These are phyloP conservation scores for Sweltsa coloradensis DNA, from an alignment of 1,140 invertebrate species.

Conservation along the genomic window DNA sequence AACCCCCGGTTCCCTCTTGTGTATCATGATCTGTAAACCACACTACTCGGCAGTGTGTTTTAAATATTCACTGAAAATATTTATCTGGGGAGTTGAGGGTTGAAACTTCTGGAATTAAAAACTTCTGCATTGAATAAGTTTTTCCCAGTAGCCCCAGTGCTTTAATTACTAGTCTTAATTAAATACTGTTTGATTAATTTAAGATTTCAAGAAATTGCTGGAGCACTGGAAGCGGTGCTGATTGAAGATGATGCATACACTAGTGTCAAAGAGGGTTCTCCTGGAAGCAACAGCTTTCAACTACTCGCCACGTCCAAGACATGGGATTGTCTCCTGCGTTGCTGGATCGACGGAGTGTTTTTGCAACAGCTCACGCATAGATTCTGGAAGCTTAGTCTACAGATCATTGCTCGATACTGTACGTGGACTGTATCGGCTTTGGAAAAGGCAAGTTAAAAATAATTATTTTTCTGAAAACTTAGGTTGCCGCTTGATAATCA, in stretches of 20 bases:
- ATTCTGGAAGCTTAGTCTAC: slow-evolving; percentile 79
- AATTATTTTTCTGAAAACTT: too few species aligned
- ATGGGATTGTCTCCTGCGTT: slow-evolving; percentile 46
- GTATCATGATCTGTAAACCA: too few species aligned
- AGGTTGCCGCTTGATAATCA: too few species aligned
- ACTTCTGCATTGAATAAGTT: too few species aligned
- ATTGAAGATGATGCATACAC: slow-evolving; percentile 27
- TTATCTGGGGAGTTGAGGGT: too few species aligned
- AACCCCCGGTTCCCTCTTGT: too few species aligned
- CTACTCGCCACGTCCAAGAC: slow-evolving; percentile 35
- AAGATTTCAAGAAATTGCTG: slow-evolving; percentile 80
- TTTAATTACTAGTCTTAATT: not conserved
- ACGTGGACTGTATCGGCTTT: slow-evolving; percentile 47
- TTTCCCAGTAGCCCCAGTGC: too few species aligned
- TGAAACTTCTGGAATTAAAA: too few species aligned
- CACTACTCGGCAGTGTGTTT: too few species aligned
- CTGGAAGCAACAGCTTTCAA: slow-evolving; percentile 30
- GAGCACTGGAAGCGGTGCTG: slow-evolving; percentile 46
- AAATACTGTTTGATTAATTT: slow-evolving; percentile 9
- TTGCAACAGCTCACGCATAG: slow-evolving; percentile 56
- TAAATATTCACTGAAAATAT: too few species aligned
- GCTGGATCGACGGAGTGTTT: slow-evolving; percentile 64
- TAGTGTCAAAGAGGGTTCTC: slow-evolving; percentile 17
- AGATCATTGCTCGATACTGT: slow-evolving; percentile 62
- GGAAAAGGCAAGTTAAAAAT: slow-evolving; percentile 27